phyloP scores from a whole-genome alignment of 2,113 vertebrate genomes.

The Abramis brama region DNA sequence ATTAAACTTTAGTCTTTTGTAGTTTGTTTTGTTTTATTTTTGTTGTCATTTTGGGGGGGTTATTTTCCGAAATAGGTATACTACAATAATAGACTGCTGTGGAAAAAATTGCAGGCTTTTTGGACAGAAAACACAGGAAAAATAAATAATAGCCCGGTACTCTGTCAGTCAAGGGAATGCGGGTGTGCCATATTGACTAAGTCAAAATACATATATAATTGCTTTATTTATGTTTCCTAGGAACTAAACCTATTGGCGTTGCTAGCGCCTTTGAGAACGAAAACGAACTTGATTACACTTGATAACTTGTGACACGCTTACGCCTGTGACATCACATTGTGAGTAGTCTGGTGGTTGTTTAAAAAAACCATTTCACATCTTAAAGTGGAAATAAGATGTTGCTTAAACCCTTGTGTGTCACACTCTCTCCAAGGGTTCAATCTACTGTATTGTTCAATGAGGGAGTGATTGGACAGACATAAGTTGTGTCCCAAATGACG shows the following conservation, averaged over 20 bases:
- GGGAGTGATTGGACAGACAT: not conserved
- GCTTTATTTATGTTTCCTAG: not conserved
- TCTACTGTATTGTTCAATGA: not conserved
- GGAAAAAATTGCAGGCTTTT: slow-evolving; percentile 15
- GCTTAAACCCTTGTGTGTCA: not conserved
- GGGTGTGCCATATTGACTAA: not conserved
- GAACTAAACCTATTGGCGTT: not conserved
- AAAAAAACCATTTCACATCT: not conserved
- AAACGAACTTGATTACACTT: not conserved
- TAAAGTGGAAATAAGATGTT: not conserved
- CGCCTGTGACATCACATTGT: not conserved
- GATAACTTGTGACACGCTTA: not conserved
- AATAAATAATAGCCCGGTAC: not conserved
- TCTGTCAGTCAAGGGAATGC: not conserved
- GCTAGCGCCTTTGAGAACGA: not conserved
- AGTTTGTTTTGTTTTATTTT: not conserved
- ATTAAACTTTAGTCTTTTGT: slow-evolving; percentile 10
- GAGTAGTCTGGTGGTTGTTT: not conserved
- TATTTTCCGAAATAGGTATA: not conserved
- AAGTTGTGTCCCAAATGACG: no score
- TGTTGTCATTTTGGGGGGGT: not conserved
- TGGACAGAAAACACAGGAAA: not conserved
- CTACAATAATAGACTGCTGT: slow-evolving; percentile 6
- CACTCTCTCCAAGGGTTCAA: not conserved
- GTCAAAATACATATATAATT: not conserved